Base-by-base conservation (phyloP, 2,888 invertebrate species). In the Idaea aversata region DNA sequence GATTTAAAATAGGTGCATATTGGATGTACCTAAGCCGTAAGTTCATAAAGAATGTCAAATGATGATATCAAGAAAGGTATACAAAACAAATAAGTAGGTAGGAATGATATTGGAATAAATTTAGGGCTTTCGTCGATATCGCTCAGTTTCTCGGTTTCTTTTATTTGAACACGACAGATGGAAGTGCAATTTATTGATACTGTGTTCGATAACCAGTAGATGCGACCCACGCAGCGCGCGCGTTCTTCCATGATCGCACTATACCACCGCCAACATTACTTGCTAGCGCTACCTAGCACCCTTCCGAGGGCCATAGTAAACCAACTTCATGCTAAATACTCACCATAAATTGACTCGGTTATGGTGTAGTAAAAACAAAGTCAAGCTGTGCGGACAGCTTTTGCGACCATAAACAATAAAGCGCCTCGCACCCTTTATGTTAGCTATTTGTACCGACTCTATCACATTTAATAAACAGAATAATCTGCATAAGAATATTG, bases 121-220 rank as follows among this genome's bases (percentile, higher is more conserved):
- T 88, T 87, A 83, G 86, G 86, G 86, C 84, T 84, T 88, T 85
- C 82, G 83, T 84, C 87, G 91, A 92, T 91, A 91, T 86, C 86
- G 82, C 80, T 79, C 79, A 79, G 83, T 79, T 81, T 81, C 47
- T 82, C 70, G 69, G 72, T 79, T 88, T 87, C 87, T 91, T 91
- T 91, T 92, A 88, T 89, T 91, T 89, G 82, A 83, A 87, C 87
- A 87, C 85, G 86, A 86, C 85, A 78, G 85, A 87, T 85, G 84
- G 88, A 87, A 88, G 87, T 88, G 86, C 88, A 92, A 93, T 92
- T 93, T 92, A 93, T 93, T 90, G 90, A 88, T 88, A 85, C 87
- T 80, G 87, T 84, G 83, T 82, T 82, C 86, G 91, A 92, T 92
- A 91, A 82, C 86, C 90, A 89, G 90, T 87, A 90, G 91, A 85